These are phyloP conservation scores for Cetoscarus ocellatus DNA, from an alignment of 2,797 vertebrate species.

Conservation along the genomic window DNA sequence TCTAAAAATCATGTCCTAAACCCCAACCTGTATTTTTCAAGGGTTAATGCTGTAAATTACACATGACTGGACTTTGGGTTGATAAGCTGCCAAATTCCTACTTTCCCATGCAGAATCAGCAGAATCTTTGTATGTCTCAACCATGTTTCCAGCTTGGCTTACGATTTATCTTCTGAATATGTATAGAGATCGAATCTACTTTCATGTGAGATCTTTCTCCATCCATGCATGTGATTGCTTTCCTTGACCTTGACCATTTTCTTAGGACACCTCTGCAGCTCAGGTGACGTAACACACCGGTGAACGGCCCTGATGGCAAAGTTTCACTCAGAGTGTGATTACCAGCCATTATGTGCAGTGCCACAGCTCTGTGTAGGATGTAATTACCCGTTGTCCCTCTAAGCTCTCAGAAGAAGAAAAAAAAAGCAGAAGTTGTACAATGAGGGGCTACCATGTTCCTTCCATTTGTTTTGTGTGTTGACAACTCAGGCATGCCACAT, in stretches of 20 bases:
- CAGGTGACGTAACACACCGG: constrained; percentile 71
- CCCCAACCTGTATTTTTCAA: too few species aligned
- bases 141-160: constrained; percentile 46
- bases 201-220: constrained; percentile 72
- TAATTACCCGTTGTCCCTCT: constrained; percentile 55
- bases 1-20: too few species aligned
- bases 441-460: constrained; percentile 45
- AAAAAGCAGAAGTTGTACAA: constrained; percentile 44
- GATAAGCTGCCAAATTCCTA: too few species aligned
- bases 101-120: too few species aligned
- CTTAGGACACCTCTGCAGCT: constrained; percentile 67
- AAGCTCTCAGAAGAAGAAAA: constrained; percentile 35
- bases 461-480: constrained; percentile 53
- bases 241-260: constrained; percentile 81
- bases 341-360: constrained; percentile 56
- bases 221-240: constrained; percentile 84
- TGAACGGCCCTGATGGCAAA: constrained; percentile 65
- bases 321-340: constrained; percentile 70
- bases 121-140: background rate
- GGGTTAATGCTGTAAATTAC: too few species aligned
- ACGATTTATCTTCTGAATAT: constrained; percentile 68
- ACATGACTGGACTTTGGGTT: too few species aligned
- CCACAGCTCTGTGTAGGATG: constrained; percentile 36
- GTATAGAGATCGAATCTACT: constrained; percentile 78
- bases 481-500: constrained; percentile 43